Evolutionary conservation across 1,140 invertebrate genomes (phyloP).

Genomic region (Lycorma delicatula): DNA sequence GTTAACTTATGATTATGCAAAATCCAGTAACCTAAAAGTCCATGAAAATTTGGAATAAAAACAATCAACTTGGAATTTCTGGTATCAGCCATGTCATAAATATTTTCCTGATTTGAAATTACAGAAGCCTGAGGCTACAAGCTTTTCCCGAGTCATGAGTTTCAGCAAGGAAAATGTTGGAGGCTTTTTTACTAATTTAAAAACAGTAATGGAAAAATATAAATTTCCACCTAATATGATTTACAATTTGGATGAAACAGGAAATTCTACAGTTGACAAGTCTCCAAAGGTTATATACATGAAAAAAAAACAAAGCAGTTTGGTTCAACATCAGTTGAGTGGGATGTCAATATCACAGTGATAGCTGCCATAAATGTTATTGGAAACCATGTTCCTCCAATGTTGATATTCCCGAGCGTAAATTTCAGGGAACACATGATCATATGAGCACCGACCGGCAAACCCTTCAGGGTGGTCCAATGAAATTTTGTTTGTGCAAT

Average conservation of each 20-base stretch:
- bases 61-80: slow-evolving; percentile 33
- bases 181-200: slow-evolving; percentile 32
- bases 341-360: slow-evolving; percentile 37
- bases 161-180: slow-evolving; percentile 22
- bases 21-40: slow-evolving; percentile 22
- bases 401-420: slow-evolving; percentile 38
- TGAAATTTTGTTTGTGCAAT: slow-evolving; percentile 22
- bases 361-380: slow-evolving; percentile 36
- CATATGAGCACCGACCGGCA: slow-evolving; percentile 24
- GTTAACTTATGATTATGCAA: slow-evolving; percentile 30
- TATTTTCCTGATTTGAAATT: slow-evolving; percentile 32
- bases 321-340: slow-evolving; percentile 33
- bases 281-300: slow-evolving; percentile 32
- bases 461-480: slow-evolving; percentile 37
- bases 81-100: slow-evolving; percentile 34
- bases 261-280: slow-evolving; percentile 34
- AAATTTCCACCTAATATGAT: slow-evolving; percentile 32
- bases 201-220: slow-evolving; percentile 26
- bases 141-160: slow-evolving; percentile 12
- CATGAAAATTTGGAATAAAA: slow-evolving; percentile 32
- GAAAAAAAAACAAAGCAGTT: slow-evolving; percentile 35
- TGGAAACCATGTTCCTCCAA: slow-evolving; percentile 34
- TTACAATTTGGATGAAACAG: slow-evolving; percentile 40
- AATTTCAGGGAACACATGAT: slow-evolving; percentile 16
- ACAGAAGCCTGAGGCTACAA: slow-evolving; percentile 19